A percentile compares a stretch with the other conserved stretches of the same genome.
These are phyloP conservation scores for Thymelicus sylvestris DNA, from an alignment of 2,888 invertebrate genomes.

Conservation along the genomic window DNA sequence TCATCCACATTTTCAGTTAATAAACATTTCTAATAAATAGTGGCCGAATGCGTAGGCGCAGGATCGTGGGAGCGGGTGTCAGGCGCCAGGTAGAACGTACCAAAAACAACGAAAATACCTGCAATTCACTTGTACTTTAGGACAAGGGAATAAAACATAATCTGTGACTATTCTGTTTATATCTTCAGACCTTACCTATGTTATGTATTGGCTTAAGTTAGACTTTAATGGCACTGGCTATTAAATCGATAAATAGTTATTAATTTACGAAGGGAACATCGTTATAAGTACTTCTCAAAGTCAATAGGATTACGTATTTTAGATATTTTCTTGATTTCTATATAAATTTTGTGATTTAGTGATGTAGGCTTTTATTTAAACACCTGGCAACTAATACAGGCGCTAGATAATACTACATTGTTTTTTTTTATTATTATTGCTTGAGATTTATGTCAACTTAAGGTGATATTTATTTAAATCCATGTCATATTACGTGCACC, in stretches of 20 bases:
- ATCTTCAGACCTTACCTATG: background rate
- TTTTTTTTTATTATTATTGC: no score
- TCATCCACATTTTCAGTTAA: conserved; percentile 46
- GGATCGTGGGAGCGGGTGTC: conserved; percentile 61
- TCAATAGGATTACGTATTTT: no score
- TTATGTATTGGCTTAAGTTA: background rate
- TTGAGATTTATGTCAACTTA: no score
- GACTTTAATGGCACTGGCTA: background rate
- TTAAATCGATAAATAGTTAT: background rate
- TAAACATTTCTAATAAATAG: conserved; percentile 51
- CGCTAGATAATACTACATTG: no score
- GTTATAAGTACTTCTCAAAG: background rate
- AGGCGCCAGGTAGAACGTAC: conserved; percentile 52
- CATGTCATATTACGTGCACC: no score
- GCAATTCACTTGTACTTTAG: conserved; percentile 3
- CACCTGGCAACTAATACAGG: no score
- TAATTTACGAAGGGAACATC: background rate
- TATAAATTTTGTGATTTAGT: no score
- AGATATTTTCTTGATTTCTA: no score
- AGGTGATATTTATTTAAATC: no score
- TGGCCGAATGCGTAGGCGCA: conserved; percentile 59
- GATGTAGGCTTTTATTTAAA: no score
- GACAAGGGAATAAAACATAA: background rate
- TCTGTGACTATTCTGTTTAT: background rate
- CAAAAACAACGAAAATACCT: conserved; percentile 18